phyloP scores from a whole-genome alignment of 2,113 vertebrate genomes.

The Potamarius usumacintae region DNA sequence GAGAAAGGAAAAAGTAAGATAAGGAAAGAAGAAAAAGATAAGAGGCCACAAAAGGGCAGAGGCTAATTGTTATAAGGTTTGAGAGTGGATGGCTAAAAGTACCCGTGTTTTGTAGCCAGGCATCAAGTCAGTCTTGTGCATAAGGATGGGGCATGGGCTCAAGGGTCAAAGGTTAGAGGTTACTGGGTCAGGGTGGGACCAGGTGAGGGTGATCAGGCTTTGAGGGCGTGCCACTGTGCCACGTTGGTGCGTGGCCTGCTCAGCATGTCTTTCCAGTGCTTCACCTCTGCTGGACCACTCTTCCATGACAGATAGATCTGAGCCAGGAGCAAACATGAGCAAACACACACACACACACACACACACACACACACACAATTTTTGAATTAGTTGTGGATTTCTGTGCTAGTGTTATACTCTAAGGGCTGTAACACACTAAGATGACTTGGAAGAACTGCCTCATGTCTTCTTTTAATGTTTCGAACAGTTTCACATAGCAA shows the following conservation, averaged over 20 bases:
- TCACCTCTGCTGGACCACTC: slow-evolving; percentile 94
- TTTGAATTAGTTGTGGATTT: not conserved
- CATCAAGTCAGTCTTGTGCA: slow-evolving; percentile 77
- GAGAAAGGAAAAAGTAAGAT: slow-evolving; percentile 31
- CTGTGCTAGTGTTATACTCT: not conserved
- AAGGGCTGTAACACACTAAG: not conserved
- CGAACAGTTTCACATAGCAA: not conserved
- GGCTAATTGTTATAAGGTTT: slow-evolving; percentile 54
- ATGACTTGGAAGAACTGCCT: not conserved
- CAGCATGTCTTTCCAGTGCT: slow-evolving; percentile 99
- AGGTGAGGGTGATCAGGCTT: slow-evolving; percentile 80
- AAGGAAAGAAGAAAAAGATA: slow-evolving; percentile 38
- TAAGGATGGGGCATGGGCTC: slow-evolving; percentile 63
- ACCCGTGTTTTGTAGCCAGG: slow-evolving; percentile 73
- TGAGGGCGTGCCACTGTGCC: slow-evolving; percentile 98
- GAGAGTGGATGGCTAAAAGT: slow-evolving; percentile 76
- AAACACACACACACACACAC: slow-evolving; percentile 47
- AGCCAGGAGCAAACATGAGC: slow-evolving; percentile 4
- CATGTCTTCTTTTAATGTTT: not conserved
- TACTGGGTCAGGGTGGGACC: slow-evolving; percentile 1
- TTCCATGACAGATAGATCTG: slow-evolving; percentile 99
- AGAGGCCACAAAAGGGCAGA: slow-evolving; percentile 25
- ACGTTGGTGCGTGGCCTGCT: slow-evolving; percentile 90
- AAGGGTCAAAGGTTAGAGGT: slow-evolving; percentile 31
- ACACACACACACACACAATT: slow-evolving; percentile 52